Evolutionary conservation across 2,888 invertebrate genomes (phyloP).

Genomic region (Caradrina kadenii): DNA sequence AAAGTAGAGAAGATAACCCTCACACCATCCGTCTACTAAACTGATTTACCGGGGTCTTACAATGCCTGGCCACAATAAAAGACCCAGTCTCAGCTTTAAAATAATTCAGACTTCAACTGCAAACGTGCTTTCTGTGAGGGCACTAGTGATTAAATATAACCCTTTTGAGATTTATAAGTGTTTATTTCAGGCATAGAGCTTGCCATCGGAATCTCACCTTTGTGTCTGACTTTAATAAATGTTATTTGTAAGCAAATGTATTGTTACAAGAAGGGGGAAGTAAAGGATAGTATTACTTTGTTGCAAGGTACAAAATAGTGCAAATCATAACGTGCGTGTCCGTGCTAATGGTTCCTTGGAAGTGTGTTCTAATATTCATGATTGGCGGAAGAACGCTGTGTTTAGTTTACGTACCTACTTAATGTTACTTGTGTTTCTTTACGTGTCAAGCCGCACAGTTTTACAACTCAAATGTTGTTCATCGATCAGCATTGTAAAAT

Average conservation of each 20-base stretch:
- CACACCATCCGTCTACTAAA: slow-evolving; percentile 84
- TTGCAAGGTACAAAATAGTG: slow-evolving; percentile 67
- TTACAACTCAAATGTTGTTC: slow-evolving; percentile 16
- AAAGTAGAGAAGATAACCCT: slow-evolving; percentile 79
- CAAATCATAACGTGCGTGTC: slow-evolving; percentile 59
- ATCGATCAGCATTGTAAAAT: slow-evolving; percentile 26
- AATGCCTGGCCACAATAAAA: slow-evolving; percentile 82
- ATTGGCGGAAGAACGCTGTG: slow-evolving; percentile 42
- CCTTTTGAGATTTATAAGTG: slow-evolving; percentile 87
- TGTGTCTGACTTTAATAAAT: slow-evolving; percentile 82
- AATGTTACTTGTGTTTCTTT: slow-evolving; percentile 29
- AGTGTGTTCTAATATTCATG: slow-evolving; percentile 49
- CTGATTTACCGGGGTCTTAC: slow-evolving; percentile 87
- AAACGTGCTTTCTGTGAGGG: slow-evolving; percentile 84
- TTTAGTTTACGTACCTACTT: slow-evolving; percentile 18
- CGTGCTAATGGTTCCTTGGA: slow-evolving; percentile 23
- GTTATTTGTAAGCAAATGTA: slow-evolving; percentile 82
- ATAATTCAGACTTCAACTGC: slow-evolving; percentile 84
- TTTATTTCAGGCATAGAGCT: slow-evolving; percentile 80
- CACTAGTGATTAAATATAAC: slow-evolving; percentile 88
- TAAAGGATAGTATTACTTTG: slow-evolving; percentile 66
- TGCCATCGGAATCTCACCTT: slow-evolving; percentile 70
- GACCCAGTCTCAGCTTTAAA: slow-evolving; percentile 83
- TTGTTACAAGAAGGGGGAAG: slow-evolving; percentile 77
- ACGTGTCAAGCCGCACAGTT: slow-evolving; percentile 7